phyloP scores from a whole-genome alignment of 2,888 invertebrate species.

The Hydrotaea diabolus region DNA sequence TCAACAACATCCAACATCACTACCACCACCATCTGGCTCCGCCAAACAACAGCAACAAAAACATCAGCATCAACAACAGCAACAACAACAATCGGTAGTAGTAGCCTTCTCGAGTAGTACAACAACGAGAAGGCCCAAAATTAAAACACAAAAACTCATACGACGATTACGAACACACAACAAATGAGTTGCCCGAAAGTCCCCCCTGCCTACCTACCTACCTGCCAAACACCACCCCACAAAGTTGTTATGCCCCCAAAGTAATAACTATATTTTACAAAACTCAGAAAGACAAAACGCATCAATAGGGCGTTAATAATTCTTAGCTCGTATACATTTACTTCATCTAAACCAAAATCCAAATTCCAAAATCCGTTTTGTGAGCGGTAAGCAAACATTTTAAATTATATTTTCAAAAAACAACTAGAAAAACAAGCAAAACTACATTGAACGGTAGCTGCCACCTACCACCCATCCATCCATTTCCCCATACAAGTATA shows the following conservation, averaged over 20 bases:
- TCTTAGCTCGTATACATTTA: constrained; percentile 1
- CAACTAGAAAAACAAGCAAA: constrained; percentile 4
- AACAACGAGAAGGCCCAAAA: constrained; percentile 73
- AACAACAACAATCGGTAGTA: constrained; percentile 68
- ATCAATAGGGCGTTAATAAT: no score
- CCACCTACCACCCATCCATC: neutral
- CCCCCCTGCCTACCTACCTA: no score
- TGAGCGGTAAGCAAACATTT: constrained; percentile 26
- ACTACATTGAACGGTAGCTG: neutral
- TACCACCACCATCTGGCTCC: constrained; percentile 40
- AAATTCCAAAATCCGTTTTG: constrained; percentile 38
- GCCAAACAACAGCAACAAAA: constrained; percentile 49
- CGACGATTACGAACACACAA: constrained; percentile 76
- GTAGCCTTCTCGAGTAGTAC: constrained; percentile 58
- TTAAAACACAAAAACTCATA: constrained; percentile 79
- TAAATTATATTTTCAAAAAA: constrained; percentile 19
- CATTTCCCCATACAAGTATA: neutral
- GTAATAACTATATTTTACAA: neutral
- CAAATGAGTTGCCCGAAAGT: constrained; percentile 66
- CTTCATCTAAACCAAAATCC: neutral
- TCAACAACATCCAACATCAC: constrained; percentile 57
- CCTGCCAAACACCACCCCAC: constrained; percentile 2
- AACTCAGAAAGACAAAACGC: neutral
- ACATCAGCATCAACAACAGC: constrained; percentile 71
- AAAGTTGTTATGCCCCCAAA: neutral